Base-by-base conservation (phyloP, 2,113 vertebrate genomes). In the Thamnophis sirtalis region DNA sequence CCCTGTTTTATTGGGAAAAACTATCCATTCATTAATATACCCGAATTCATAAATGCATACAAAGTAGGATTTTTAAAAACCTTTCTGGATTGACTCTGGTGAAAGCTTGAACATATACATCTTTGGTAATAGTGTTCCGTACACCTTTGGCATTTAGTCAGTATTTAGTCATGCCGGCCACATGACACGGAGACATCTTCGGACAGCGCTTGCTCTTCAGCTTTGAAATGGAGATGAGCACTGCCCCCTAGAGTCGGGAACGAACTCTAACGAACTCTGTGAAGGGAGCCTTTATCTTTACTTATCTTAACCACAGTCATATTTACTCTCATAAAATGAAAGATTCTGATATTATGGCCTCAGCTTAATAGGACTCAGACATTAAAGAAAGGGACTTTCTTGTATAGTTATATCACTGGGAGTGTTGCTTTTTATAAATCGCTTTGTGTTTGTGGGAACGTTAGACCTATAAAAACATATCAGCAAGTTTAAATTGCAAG, bases 401-500 rank as follows among this genome's bases (percentile, higher is more conserved):
- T 80, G 7, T 80, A 43, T 21, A 43, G 73, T 80, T 80, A 21
- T 80, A 6, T 80, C 17, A 80, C 17, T 3, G 91, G 5, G 94
- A 91, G 93, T 94, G 96, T 96, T 96, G 51, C 54, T 95, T 97
- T 97, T 96, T 58, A 94, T 96, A 80, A 96, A 95, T 93, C 19
- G 94, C 88, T 95, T 85, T 19, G 86, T 88, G n/a, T 92, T 96
- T 95, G 90, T 80, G 93, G 95, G 95, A 97, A 95, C 93, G 96
- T 92, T 90, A 96, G 6, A 22, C 49, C 93, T 93, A 93, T 96
- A 96, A 97, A 97, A 95, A 93, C 94, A 93, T 92, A 93, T 95
- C 51, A 1, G 88, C 95, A 95, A 96, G 86, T 92, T 84, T 94
- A 88, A 95, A 95, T 89, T 90, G 24, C 54, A 91, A 89, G 93